Evolutionary conservation across 2,888 invertebrate species (phyloP), one percentile per base, ranked within the genome.

Genomic region (Aspidiotus destructor): DNA sequence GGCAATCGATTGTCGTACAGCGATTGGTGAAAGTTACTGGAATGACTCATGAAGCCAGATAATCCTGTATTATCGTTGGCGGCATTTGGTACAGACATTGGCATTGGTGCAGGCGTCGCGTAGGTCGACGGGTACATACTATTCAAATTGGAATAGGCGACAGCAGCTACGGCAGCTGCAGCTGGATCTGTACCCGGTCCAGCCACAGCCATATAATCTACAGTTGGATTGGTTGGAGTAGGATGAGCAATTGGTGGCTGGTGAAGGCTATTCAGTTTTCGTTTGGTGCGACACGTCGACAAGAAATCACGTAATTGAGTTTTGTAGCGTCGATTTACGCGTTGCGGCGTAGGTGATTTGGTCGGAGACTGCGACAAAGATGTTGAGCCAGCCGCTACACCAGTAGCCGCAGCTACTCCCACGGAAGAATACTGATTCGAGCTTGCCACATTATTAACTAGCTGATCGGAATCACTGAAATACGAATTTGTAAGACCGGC

Each of bases 301-400:
- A 94, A 80, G 77, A 95, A 94, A 79, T 96, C 95, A 61, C 94
- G 81, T 40, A 95, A 81, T 77, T 95, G 95, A 5, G 93, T 92
- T 79, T 96, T 96, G 80, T 95, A 95, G 74, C 95, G 85, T 28
- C 71, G 71, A 73, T 89, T 91, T 17, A 91, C 88, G 73, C 92
- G 82, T 67, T 88, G 89, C 0, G 90, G 89, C 67, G 86, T 86
- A 65, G 85, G 85, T 28, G 84, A 81, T 3, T 83, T 75, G 40
- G 78, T 77, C 52, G 77, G 78, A 69, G 82, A 80, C 9, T 58
- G 68, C 53, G 68, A 41, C n/a, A 64, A 11, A 11, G 48, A 41
- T 13, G 60, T 69, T n/a, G 69, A 9, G 13, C 54, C 17, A 11
- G 61, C 9, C 9, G 61, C 52, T n/a, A 11, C 9, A 16, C 16